Evolutionary conservation across 2,113 vertebrate genomes (phyloP), one percentile per base, ranked within the genome.

Genomic region (Piaya cayana): DNA sequence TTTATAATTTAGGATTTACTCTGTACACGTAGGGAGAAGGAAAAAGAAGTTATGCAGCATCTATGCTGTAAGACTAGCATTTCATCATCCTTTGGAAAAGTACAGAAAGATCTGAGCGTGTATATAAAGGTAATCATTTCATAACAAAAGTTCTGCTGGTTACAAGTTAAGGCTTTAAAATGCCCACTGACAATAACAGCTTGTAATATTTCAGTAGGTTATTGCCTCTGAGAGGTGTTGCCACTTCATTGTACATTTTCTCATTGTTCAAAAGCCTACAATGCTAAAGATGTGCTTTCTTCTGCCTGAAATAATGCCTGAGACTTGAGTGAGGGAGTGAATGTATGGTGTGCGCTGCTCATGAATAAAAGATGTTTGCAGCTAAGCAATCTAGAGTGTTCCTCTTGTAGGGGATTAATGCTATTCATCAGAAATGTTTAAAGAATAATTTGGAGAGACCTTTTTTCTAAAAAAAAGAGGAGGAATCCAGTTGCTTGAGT

Each of bases 311-410:
- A 96, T 93, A 97, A 97, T 86, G 95, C 91, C 74, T n/a, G 77
- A 95, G 79, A 93, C 69, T 86, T 15, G 68, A 92, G 60, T 53
- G 88, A 90, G 70, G 37, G 47, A 47, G 67, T 25, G 70, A 96
- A 94, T 55, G 56, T 76, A 92, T 69, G 68, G 95, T 0, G 2
- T 76, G 50, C 55, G 52, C 63, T 78, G 87, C 95, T 98, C 96
- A 98, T 97, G 97, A 97, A 97, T 97, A 97, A 98, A 97, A 97
- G 88, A 98, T 97, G 84, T 45, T 49, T 67, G 68, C 65, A 90
- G 70, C 78, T 86, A 94, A 97, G 96, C 91, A 97, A 96, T 96
- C 87, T 70, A 81, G 90, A 96, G 42, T 70, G 71, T 77, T 96
- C 92, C 86, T 96, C 86, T 95, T 86, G 86, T 86, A 80, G 79